Evolutionary conservation across 2,888 invertebrate genomes (phyloP).

Genomic region (Amphipyra tragopoginis): DNA sequence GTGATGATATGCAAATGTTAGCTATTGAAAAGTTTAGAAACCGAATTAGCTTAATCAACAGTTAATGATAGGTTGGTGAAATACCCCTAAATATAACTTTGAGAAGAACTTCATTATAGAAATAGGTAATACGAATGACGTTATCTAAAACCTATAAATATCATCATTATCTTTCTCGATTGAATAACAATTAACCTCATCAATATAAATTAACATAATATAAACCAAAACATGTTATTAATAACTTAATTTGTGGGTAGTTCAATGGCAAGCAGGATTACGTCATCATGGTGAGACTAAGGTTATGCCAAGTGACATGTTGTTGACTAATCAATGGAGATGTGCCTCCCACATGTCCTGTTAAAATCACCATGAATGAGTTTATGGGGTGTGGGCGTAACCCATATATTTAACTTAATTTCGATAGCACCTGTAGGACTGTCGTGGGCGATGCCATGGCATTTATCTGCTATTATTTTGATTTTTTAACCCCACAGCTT

Average conservation of each 20-base stretch:
- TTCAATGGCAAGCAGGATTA: constrained; percentile 30
- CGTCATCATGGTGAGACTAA: constrained; percentile 25
- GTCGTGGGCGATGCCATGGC: not conserved
- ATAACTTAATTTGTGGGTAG: constrained; percentile 37
- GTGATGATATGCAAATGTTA: no score
- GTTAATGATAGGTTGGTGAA: no score
- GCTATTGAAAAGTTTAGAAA: no score
- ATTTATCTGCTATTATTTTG: not conserved
- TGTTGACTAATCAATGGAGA: constrained; percentile 44
- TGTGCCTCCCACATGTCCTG: constrained; percentile 22
- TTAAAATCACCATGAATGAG: constrained; percentile 26
- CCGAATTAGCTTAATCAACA: no score
- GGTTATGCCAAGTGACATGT: constrained; percentile 41
- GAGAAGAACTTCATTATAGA: no score
- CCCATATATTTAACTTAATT: constrained; percentile 9
- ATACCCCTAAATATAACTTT: no score
- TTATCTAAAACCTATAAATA: constrained; percentile 30
- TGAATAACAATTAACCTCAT: constrained; percentile 49
- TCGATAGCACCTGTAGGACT: constrained; percentile 18
- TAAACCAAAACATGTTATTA: constrained; percentile 35
- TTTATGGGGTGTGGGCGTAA: constrained; percentile 24
- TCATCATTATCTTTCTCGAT: constrained; percentile 26
- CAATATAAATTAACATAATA: constrained; percentile 52
- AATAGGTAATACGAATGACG: constrained; percentile 5
- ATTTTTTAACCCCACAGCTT: not conserved